Evolutionary conservation across 2,113 vertebrate species (phyloP).

Genomic region (Gobius niger): DNA sequence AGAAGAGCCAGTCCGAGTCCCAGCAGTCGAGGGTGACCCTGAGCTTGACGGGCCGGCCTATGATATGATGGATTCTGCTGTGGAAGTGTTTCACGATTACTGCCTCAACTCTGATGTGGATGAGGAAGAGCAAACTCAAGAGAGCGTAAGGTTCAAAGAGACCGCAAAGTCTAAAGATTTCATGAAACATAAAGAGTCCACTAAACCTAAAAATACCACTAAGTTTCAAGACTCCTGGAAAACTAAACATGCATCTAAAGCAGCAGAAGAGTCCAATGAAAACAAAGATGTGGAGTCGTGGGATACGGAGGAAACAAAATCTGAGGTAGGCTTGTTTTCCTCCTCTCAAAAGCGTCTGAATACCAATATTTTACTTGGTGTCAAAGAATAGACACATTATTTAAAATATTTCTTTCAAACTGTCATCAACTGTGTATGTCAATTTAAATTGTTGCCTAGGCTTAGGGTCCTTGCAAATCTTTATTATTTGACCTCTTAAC

Average conservation of each 20-base stretch:
- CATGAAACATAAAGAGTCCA: neutral
- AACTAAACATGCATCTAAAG: constrained; percentile 11
- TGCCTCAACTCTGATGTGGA: constrained; percentile 46
- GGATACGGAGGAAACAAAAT: constrained; percentile 44
- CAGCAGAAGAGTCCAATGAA: constrained; percentile 19
- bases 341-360: too few species aligned
- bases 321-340: neutral
- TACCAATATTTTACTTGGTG: too few species aligned
- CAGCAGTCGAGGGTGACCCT: constrained; percentile 33
- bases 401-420: too few species aligned
- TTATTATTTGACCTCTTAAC: too few species aligned
- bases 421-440: too few species aligned
- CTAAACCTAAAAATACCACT: neutral
- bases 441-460: too few species aligned
- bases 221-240: neutral
- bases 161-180: neutral
- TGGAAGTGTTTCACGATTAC: constrained; percentile 73
- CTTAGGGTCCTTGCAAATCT: too few species aligned
- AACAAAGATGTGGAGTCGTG: constrained; percentile 11
- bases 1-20: constrained; percentile 13
- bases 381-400: too few species aligned
- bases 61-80: constrained; percentile 44
- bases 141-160: neutral
- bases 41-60: constrained; percentile 53
- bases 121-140: constrained; percentile 34